Percentiles rank a stretch among this genome's conserved stretches.
Evolutionary conservation across 2,888 invertebrate species (phyloP).

Genomic region (Drosophila fulvimacula): DNA sequence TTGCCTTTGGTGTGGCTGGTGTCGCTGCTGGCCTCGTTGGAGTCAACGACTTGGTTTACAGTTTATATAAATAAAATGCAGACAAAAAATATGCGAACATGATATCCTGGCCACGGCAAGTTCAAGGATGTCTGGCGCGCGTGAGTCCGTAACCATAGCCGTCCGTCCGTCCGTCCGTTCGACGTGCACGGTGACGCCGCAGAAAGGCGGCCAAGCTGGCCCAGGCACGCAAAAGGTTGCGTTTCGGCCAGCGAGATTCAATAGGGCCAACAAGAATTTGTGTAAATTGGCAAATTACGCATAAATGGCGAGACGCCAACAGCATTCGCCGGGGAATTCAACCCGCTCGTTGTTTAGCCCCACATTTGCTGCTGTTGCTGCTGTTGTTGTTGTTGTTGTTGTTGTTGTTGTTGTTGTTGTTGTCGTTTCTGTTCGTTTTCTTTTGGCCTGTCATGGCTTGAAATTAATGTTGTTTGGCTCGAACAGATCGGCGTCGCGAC

Average conservation of each 20-base stretch:
- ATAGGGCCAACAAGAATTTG: conserved; percentile 55
- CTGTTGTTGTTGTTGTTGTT: too few relatives aligned
- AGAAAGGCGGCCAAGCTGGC: conserved; percentile 12
- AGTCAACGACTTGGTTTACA: conserved; percentile 68
- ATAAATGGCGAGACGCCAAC: conserved; percentile 54
- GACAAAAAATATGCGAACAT: conserved; percentile 73
- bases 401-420: background rate
- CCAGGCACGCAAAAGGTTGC: conserved; percentile 45
- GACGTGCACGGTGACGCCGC: conserved; percentile 7
- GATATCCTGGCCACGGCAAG: conserved; percentile 72
- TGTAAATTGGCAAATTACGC: conserved; percentile 65
- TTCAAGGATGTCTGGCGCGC: conserved; percentile 72
- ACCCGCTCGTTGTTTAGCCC: conserved; percentile 18
- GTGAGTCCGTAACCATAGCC: conserved; percentile 54
- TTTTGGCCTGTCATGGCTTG: conserved; percentile 40
- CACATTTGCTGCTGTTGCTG: background rate
- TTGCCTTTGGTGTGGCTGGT: conserved; percentile 1
- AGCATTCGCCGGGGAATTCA: conserved; percentile 48
- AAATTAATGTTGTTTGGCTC: conserved; percentile 48
- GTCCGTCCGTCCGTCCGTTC: background rate
- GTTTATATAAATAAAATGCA: conserved; percentile 67
- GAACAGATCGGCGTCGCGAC: conserved; percentile 40
- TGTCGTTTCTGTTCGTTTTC: background rate
- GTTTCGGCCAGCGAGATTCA: conserved; percentile 40
- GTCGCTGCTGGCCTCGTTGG: conserved; percentile 9